These are phyloP conservation scores for Tetheella fluctuosa DNA, from an alignment of 2,888 invertebrate species.

Conservation along the genomic window DNA sequence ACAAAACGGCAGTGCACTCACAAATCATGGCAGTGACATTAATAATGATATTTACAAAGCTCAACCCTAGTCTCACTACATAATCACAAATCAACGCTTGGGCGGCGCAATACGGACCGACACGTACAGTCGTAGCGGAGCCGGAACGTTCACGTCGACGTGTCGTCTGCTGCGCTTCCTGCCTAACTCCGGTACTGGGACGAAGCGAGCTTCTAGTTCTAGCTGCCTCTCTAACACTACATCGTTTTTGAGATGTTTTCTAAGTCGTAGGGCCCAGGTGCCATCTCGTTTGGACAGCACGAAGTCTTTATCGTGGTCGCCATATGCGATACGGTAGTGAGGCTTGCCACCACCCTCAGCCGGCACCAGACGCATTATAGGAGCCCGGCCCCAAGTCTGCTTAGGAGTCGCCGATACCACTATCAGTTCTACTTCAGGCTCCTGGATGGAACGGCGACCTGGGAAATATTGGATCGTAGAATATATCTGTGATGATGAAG, in stretches of 20 bases:
- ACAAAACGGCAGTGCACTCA: constrained; percentile 26
- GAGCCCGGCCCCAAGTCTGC: constrained; percentile 73
- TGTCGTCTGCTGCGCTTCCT: constrained; percentile 42
- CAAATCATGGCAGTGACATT: constrained; percentile 35
- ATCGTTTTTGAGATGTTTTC: constrained; percentile 57
- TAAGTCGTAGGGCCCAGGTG: constrained; percentile 65
- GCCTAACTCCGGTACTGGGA: constrained; percentile 42
- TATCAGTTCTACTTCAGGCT: constrained; percentile 70
- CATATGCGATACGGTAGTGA: constrained; percentile 73
- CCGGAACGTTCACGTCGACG: constrained; percentile 42
- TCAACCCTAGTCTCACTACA: constrained; percentile 32
- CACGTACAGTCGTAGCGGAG: constrained; percentile 72
- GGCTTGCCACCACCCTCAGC: constrained; percentile 63
- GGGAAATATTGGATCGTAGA: constrained; percentile 2
- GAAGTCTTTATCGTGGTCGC: constrained; percentile 60
- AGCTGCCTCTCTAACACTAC: constrained; percentile 56
- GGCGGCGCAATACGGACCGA: constrained; percentile 59
- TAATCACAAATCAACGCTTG: constrained; percentile 26
- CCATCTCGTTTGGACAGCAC: constrained; percentile 68
- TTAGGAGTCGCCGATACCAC: constrained; percentile 57
- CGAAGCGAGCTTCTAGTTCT: constrained; percentile 74
- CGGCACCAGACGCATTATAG: constrained; percentile 67
- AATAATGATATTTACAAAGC: constrained; percentile 8
- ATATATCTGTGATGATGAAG: too few species aligned
- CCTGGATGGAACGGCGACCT: constrained; percentile 71